Evolutionary conservation across 2,797 vertebrate species (phyloP).

Genomic region (Rhincodon typus): DNA sequence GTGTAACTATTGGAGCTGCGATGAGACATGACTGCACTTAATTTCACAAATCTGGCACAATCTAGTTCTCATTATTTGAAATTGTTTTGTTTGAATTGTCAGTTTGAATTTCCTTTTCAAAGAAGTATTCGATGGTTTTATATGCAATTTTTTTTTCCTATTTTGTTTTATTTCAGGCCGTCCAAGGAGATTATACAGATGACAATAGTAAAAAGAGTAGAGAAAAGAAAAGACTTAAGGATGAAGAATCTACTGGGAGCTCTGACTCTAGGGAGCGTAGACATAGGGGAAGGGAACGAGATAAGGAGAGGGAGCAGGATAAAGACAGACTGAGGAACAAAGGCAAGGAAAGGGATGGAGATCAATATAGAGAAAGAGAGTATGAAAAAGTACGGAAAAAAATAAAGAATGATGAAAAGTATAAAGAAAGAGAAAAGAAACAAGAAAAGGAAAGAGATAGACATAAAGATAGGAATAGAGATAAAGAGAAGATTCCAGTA

Average conservation of each 20-base stretch:
- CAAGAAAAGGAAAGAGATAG: slow-evolving; percentile 48
- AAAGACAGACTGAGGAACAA: slow-evolving; percentile 47
- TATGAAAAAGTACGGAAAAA: slow-evolving; percentile 45
- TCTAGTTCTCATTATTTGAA: neutral
- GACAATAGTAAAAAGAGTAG: slow-evolving; percentile 55
- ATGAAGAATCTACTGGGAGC: slow-evolving; percentile 48
- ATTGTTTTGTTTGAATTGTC: neutral
- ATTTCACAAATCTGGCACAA: neutral
- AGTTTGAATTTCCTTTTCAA: neutral
- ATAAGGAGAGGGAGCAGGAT: slow-evolving; percentile 53
- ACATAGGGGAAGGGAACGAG: slow-evolving; percentile 51
- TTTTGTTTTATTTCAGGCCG: slow-evolving; percentile 51
- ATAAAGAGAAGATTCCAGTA: slow-evolving; percentile 44
- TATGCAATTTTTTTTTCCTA: neutral
- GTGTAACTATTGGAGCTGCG: neutral
- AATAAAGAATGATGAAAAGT: slow-evolving; percentile 46
- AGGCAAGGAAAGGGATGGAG: slow-evolving; percentile 46
- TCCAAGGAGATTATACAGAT: slow-evolving; percentile 44
- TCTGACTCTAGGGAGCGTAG: slow-evolving; percentile 54
- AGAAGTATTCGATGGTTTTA: neutral
- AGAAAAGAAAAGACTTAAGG: slow-evolving; percentile 52
- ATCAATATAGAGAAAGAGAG: slow-evolving; percentile 44
- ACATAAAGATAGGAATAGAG: slow-evolving; percentile 47
- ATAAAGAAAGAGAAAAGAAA: slow-evolving; percentile 46
- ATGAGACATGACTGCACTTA: neutral